Evolutionary conservation across 37 sponge, comb jelly and placozoan genomes (phyloP).

Genomic region (Spongia lamella): DNA sequence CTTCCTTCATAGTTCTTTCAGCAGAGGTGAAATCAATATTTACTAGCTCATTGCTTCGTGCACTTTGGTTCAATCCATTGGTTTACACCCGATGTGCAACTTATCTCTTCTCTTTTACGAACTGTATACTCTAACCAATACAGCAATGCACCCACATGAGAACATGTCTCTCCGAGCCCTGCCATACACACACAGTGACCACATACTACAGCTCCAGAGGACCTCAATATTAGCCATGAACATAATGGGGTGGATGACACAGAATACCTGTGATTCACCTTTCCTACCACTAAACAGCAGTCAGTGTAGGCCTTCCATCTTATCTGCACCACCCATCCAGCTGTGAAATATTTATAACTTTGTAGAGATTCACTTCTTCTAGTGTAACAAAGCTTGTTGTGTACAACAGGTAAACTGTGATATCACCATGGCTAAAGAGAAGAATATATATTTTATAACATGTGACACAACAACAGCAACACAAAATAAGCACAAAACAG

Average conservation of each 20-base stretch:
- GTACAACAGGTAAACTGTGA: constrained; percentile 4
- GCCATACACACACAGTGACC: constrained; percentile 48
- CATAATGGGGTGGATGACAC: not conserved
- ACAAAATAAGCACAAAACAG: no score
- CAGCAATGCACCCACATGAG: constrained; percentile 37
- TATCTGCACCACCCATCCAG: not conserved
- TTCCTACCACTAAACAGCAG: not conserved
- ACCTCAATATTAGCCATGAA: not conserved
- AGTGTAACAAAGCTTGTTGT: not conserved
- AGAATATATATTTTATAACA: no score
- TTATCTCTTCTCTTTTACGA: not conserved
- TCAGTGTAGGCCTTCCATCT: not conserved
- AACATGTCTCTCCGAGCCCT: constrained; percentile 42
- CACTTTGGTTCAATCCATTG: constrained; percentile 45
- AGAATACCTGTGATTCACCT: not conserved
- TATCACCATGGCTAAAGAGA: no score
- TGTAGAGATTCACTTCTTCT: not conserved
- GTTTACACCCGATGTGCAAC: constrained; percentile 18
- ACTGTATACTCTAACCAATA: constrained; percentile 12
- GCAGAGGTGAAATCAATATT: constrained; percentile 17
- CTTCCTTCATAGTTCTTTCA: constrained; percentile 13
- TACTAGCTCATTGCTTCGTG: not conserved
- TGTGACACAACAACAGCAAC: no score
- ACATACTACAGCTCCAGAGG: constrained; percentile 18
- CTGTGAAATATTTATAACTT: constrained; percentile 1